phyloP scores from a whole-genome alignment of 2,888 invertebrate species.

The Campoletis raptor region DNA sequence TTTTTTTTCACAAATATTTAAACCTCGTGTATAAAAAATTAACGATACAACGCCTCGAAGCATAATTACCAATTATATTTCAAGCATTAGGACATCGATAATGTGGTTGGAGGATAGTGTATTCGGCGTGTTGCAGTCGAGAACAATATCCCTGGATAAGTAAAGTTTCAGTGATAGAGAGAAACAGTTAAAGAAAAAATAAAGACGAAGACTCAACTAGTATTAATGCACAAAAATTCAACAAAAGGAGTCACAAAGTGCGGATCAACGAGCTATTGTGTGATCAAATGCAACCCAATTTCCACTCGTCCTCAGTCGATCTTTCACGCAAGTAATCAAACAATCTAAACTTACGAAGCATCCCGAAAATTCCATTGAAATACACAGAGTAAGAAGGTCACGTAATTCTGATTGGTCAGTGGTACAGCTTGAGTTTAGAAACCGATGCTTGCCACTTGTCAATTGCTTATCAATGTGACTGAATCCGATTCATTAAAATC shows the following conservation, averaged over 20 bases:
- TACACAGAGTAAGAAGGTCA: neutral
- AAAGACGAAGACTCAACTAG: neutral
- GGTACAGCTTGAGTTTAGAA: no score
- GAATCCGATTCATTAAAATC: neutral
- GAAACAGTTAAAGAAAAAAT: neutral
- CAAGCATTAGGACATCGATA: slow-evolving; percentile 30
- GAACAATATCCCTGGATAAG: slow-evolving; percentile 36
- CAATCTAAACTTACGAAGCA: neutral
- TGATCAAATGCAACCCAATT: neutral
- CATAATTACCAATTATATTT: slow-evolving; percentile 45
- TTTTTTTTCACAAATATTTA: slow-evolving; percentile 11
- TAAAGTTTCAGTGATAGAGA: neutral
- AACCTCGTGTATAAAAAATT: neutral
- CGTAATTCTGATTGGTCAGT: neutral
- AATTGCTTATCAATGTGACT: neutral
- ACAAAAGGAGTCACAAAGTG: neutral
- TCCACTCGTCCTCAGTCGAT: slow-evolving; percentile 30
- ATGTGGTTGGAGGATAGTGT: neutral
- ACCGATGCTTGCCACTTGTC: neutral
- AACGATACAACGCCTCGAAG: slow-evolving; percentile 2
- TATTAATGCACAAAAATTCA: slow-evolving; percentile 4
- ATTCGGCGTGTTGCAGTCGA: slow-evolving; percentile 29
- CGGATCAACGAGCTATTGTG: slow-evolving; percentile 61
- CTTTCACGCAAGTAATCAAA: slow-evolving; percentile 9
- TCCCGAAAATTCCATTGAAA: neutral